A percentile compares a stretch with the other conserved stretches of the same genome.
Evolutionary conservation across 2,113 vertebrate species (phyloP).

Genomic region (Gobio gobio): DNA sequence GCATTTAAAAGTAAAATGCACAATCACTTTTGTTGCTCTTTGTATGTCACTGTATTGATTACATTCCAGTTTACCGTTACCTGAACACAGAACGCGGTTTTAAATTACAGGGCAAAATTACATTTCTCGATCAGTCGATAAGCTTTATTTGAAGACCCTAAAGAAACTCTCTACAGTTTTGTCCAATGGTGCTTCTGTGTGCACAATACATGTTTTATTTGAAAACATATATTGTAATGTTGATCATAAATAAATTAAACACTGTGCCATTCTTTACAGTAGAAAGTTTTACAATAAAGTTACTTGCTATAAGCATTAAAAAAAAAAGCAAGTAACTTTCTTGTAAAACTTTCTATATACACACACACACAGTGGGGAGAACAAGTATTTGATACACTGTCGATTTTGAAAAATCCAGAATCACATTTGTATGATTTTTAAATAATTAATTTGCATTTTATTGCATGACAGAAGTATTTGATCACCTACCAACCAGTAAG

Average conservation of each 20-base stretch:
- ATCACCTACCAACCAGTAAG: too few relatives aligned
- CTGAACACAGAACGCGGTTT: slow-evolving; percentile 8
- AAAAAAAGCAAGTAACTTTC: too few relatives aligned
- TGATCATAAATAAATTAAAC: neutral
- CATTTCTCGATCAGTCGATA: neutral
- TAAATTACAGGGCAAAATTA: slow-evolving; percentile 16
- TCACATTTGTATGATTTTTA: too few relatives aligned
- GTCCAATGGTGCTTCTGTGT: neutral
- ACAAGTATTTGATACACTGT: too few relatives aligned
- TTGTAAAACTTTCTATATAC: too few relatives aligned
- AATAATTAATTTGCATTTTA: too few relatives aligned
- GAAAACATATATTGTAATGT: neutral
- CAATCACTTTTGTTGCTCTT: slow-evolving; percentile 4
- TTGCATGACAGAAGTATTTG: too few relatives aligned
- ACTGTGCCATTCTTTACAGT: neutral
- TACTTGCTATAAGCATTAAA: too few relatives aligned
- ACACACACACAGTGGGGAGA: too few relatives aligned
- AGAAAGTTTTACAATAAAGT: neutral
- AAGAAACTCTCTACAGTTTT: neutral
- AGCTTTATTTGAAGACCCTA: neutral
- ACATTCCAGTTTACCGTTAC: neutral
- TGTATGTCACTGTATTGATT: slow-evolving; percentile 24
- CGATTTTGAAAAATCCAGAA: too few relatives aligned
- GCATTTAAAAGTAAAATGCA: slow-evolving; percentile 30
- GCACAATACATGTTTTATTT: neutral